Base-by-base conservation (phyloP, 2,888 invertebrate species). In the Acrobasis consociella region DNA sequence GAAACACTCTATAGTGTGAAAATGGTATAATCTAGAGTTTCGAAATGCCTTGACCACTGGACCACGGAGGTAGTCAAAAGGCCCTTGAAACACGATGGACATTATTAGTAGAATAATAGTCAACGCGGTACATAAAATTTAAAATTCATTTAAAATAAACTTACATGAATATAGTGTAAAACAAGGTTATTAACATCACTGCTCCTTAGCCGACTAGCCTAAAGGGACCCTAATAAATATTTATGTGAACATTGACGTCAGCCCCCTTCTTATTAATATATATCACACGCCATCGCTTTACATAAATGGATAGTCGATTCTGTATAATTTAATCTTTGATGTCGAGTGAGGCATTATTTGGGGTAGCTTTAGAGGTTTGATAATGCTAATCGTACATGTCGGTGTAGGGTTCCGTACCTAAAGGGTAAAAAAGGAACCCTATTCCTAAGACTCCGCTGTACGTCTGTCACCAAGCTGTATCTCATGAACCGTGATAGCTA, bases 171-270 rank as follows among this genome's bases (percentile, higher is more conserved):
- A 11, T 22, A 31, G 31, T 17, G 9, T 7, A 31, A 37, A 53
- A 53, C n/a, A 8, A 15, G 11, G 8, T 58, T 46, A 52, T 50
- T 55, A 64, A 58, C 61, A 46, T 10, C 11, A 62, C 67, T 77
- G 69, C 70, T 53, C 71, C 73, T 67, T 75, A 63, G 68, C 69
- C 70, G 66, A 64, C 67, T 63, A 72, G 71, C 69, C 72, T 73
- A 72, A 73, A 78, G 80, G 78, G 78, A 84, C 83, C 82, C 74
- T 79, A 81, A 86, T 87, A 87, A 87, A 87, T 87, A 87, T 87
- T 87, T 87, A 87, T 86, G 85, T 77, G 75, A 79, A 73, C 80
- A 79, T 84, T 80, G 67, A 78, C 74, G 74, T 74, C 75, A 74
- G 73, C 67, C 58, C 11, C 31, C n/a, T 49, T 53, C 49, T 49